Evolutionary conservation across 2,797 vertebrate genomes (phyloP).

Genomic region (Propithecus perrieri): DNA sequence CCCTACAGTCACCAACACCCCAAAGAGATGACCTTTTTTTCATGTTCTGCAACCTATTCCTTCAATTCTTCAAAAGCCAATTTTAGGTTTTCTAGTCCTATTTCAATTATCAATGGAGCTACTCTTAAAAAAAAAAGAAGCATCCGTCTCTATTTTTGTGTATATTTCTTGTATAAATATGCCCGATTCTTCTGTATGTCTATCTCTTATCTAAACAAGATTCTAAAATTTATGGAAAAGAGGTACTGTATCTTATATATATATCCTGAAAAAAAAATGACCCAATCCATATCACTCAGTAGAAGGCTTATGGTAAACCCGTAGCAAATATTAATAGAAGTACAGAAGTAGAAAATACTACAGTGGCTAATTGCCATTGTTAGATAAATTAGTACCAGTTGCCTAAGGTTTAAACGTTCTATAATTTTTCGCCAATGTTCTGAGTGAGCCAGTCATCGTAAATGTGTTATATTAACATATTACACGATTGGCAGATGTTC

Average conservation of each 20-base stretch:
- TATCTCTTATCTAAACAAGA: background rate
- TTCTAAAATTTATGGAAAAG: slow-evolving; percentile 3
- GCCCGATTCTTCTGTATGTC: background rate
- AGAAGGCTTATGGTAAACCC: background rate
- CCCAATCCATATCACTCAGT: background rate
- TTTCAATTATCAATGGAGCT: background rate
- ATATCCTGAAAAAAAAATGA: background rate
- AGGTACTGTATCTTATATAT: background rate
- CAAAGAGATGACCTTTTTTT: background rate
- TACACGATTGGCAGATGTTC: slow-evolving; percentile 51
- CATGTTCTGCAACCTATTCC: background rate
- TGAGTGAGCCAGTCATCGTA: background rate
- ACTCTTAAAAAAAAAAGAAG: background rate
- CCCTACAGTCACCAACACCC: background rate
- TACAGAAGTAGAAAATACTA: background rate
- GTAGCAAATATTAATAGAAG: background rate
- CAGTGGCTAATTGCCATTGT: background rate
- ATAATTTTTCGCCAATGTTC: background rate
- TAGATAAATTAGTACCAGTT: background rate
- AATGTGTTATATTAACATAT: background rate
- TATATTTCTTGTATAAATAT: background rate
- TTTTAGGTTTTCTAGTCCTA: background rate
- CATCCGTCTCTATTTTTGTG: background rate
- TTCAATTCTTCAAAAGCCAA: background rate
- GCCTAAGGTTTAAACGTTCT: background rate